These are phyloP conservation scores for Cantharis rufa DNA, from an alignment of 2,888 invertebrate species.

Conservation along the genomic window DNA sequence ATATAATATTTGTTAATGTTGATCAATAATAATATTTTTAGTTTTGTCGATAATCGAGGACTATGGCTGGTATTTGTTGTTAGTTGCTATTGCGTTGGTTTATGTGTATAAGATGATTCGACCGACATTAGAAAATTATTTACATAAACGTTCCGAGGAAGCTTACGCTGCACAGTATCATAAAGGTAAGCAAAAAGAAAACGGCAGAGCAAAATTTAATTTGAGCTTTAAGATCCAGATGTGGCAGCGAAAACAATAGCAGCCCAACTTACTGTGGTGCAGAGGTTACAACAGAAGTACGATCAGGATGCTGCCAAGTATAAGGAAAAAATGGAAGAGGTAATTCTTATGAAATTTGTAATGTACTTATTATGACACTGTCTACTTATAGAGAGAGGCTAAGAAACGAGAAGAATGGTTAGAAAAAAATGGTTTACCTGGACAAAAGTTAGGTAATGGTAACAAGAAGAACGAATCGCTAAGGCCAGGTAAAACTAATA, in stretches of 20 bases:
- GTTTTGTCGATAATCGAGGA: slow-evolving; percentile 36
- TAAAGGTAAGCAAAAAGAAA: slow-evolving; percentile 52
- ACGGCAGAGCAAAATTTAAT: not conserved
- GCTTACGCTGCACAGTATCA: slow-evolving; percentile 57
- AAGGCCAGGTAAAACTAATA: slow-evolving; percentile 36
- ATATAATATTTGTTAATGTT: not conserved
- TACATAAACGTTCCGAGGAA: slow-evolving; percentile 45
- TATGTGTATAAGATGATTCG: slow-evolving; percentile 50
- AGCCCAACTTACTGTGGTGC: slow-evolving; percentile 51
- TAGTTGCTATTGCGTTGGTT: slow-evolving; percentile 39
- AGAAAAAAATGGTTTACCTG: slow-evolving; percentile 36
- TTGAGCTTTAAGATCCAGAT: slow-evolving; percentile 54
- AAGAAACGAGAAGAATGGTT: slow-evolving; percentile 43
- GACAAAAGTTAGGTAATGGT: slow-evolving; percentile 43
- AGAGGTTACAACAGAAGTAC: slow-evolving; percentile 56
- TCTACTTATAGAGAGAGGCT: slow-evolving; percentile 46
- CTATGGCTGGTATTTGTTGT: slow-evolving; percentile 55
- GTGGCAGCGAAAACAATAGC: slow-evolving; percentile 47
- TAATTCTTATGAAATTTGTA: slow-evolving; percentile 28
- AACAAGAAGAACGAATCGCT: slow-evolving; percentile 25
- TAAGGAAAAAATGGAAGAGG: slow-evolving; percentile 51
- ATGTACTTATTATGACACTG: slow-evolving; percentile 7
- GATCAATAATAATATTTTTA: slow-evolving; percentile 26
- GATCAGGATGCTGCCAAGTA: slow-evolving; percentile 46
- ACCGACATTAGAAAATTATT: slow-evolving; percentile 48